Conservation (phyloP, 2,888 invertebrate genomes). For the Ectobius pallidus region DNA sequence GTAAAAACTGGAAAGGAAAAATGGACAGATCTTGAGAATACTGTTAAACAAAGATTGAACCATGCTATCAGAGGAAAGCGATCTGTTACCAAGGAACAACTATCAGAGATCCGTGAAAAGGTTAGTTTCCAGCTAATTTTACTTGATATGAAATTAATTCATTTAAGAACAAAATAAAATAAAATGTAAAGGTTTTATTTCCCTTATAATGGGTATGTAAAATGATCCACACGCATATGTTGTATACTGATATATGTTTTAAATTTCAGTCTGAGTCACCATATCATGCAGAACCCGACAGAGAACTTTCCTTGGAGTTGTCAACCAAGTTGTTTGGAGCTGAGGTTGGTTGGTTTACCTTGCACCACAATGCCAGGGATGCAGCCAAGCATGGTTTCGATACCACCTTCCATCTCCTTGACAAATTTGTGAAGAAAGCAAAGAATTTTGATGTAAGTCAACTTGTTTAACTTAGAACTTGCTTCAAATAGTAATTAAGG, state of each 20-base stretch:
- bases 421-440: conserved; percentile 66
- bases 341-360: conserved; percentile 72
- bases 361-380: conserved; percentile 61
- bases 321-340: conserved; percentile 86
- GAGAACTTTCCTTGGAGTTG: conserved; percentile 61
- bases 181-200: too few relatives aligned
- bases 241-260: too few relatives aligned
- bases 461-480: too few relatives aligned
- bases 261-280: conserved; percentile 44
- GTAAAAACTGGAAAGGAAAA: conserved; percentile 52
- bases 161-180: too few relatives aligned
- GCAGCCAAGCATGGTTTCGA: conserved; percentile 68
- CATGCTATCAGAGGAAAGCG: conserved; percentile 53
- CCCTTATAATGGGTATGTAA: too few relatives aligned
- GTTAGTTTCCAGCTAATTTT: too few relatives aligned
- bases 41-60: conserved; percentile 56
- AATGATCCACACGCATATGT: too few relatives aligned
- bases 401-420: conserved; percentile 63
- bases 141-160: too few relatives aligned
- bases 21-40: conserved; percentile 53
- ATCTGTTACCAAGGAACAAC: conserved; percentile 44
- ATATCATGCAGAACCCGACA: conserved; percentile 2
- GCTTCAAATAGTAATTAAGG: too few relatives aligned
- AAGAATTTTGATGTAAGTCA: conserved; percentile 68
- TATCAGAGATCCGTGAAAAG: conserved; percentile 7